Base-by-base conservation (phyloP, 2,888 invertebrate species). In the Ryuthela nishihirai region DNA sequence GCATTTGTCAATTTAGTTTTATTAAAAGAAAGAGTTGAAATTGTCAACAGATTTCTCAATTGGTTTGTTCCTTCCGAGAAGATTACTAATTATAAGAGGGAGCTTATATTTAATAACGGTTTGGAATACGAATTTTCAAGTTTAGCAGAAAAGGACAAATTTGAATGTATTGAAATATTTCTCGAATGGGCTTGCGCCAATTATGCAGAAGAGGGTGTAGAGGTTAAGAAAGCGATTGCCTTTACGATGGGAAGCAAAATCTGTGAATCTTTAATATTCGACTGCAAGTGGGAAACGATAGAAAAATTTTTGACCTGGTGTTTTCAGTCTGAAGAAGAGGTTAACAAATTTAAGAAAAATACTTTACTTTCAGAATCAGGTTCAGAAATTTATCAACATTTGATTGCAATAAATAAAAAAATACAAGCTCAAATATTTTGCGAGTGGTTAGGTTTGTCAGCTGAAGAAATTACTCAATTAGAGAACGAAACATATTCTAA, bases 61-160 rank as follows among this genome's bases (percentile, higher is more conserved):
- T 47, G 47, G 47, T 39, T 38, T 47, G 38, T 47, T 38, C 4
- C 47, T 18, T 47, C 38, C 39, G 47, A 47, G 39, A 35, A 45
- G 21, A 23, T 43, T 1, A 43, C 0, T 17, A 23, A 1, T 2
- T 45, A 34, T 35, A 45, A 4, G 7, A 38, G 29, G 20, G 47
- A 47, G 18, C n/a, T n/a, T n/a, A 25, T 47, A 7, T 2, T 47
- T 47, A 25, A 26, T 25, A 39, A 24, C 18, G 25, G 26, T 47
- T 6, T 1, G 26, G 17, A 18, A 10, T 6, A 7, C 24, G 26
- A 26, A 17, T 47, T 25, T n/a, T 17, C 25, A 39, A 2, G 1
- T n/a, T 38, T 47, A 38, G 38, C 26, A 39, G 1, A 15, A n/a
- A 15, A 6, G n/a, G 38, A 36, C n/a, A 9, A 36, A 36, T 7